Evolutionary conservation across 2,113 vertebrate species (phyloP).

Genomic region (Coryphaenoides rupestris): DNA sequence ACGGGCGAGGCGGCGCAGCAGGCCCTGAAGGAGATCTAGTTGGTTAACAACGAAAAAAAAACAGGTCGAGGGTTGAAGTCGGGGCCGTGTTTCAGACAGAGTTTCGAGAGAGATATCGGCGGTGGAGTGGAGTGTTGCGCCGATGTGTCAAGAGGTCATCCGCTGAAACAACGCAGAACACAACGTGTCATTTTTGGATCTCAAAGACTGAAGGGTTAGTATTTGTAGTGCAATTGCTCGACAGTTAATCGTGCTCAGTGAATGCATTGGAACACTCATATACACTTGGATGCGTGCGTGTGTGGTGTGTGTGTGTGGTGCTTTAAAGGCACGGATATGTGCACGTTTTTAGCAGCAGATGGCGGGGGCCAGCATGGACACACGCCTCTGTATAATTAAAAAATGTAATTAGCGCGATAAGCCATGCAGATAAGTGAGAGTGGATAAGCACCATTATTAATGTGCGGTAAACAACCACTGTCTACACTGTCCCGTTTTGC

Average conservation of each 20-base stretch:
- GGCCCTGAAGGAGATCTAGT: slow-evolving; percentile 17
- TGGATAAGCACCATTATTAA: no score
- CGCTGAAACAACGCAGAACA: no score
- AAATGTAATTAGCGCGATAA: not conserved
- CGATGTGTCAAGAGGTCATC: no score
- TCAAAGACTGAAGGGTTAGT: no score
- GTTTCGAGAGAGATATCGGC: not conserved
- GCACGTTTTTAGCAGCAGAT: not conserved
- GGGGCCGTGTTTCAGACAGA: slow-evolving; percentile 26
- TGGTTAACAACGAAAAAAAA: not conserved
- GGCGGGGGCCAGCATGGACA: not conserved
- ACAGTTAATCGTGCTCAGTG: not conserved
- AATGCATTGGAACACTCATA: not conserved
- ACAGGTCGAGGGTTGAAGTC: slow-evolving; percentile 17
- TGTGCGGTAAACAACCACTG: no score
- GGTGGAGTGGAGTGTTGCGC: no score
- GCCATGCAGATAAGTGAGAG: not conserved
- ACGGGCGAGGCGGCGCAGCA: slow-evolving; percentile 9
- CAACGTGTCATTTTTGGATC: no score
- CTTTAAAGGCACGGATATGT: no score
- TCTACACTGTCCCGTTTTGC: no score
- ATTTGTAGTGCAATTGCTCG: no score
- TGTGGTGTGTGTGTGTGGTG: not conserved
- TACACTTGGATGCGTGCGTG: not conserved
- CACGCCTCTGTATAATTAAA: not conserved